A percentile compares a stretch with the other conserved stretches of the same genome.
Evolutionary conservation across 2,113 vertebrate genomes (phyloP).

Genomic region (Calypte anna): DNA sequence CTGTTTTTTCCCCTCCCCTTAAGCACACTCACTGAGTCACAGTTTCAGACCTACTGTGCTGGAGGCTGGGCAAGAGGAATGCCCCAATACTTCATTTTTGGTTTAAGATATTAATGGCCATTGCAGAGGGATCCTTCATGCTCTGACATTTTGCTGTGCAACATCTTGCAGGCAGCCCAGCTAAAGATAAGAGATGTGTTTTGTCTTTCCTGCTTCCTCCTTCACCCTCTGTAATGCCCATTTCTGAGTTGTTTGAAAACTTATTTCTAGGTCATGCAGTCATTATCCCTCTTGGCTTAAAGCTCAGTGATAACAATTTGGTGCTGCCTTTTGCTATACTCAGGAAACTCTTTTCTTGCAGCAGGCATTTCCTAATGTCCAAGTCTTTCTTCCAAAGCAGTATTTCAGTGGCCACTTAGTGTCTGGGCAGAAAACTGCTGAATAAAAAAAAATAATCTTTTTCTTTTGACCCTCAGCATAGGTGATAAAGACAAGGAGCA

Average conservation of each 20-base stretch:
- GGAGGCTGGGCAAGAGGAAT: neutral
- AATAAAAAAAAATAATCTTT: neutral
- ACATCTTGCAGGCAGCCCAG: neutral
- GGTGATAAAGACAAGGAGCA: neutral
- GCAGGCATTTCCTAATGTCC: neutral
- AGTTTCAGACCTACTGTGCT: neutral
- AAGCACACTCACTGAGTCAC: neutral
- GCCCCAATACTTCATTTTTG: neutral
- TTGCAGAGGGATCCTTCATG: neutral
- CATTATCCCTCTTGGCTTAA: neutral
- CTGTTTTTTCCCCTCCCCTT: neutral
- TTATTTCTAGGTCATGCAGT: neutral
- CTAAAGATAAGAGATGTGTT: neutral
- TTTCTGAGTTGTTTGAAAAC: neutral
- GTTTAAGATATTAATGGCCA: neutral
- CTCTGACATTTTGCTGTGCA: rapidly evolving
- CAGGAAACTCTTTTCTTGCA: neutral
- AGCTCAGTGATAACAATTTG: neutral
- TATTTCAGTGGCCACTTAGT: neutral
- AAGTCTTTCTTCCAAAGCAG: neutral
- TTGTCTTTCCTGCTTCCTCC: neutral
- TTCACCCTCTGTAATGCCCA: neutral
- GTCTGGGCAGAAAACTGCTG: neutral
- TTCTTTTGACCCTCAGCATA: neutral
- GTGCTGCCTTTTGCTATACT: neutral